Evolutionary conservation across 1,140 invertebrate genomes (phyloP), one percentile per base, ranked within the genome.

Genomic region (Lysiphlebus fabarum): DNA sequence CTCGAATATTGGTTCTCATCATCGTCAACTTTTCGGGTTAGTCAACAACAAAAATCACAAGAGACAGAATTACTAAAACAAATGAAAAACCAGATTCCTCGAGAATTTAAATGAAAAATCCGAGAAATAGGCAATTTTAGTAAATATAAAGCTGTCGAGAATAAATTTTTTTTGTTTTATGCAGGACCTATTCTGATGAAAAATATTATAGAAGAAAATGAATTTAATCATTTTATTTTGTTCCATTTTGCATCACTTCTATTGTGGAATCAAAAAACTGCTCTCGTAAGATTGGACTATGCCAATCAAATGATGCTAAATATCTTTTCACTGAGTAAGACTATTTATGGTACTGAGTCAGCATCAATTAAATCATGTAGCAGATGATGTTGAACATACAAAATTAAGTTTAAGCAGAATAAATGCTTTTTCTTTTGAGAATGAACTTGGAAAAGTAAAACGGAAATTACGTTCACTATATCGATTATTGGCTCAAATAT

Each of bases 131-230:
- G 34, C 49, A 40, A 63, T 38, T 14, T 63, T 11, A 7, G n/a
- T 9, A 17, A 42, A 34, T 68, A 53, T 59, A 66, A 67, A 57
- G 67, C 63, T 5, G 58, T 64, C 38, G 65, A 68, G 50, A 65
- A 45, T 42, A 51, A 62, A 41, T 56, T 64, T 54, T 65, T 70
- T 59, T 37, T 70, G 26, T 47, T 68, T n/a, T 65, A 68, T 53
- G 51, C 41, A 53, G 61, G 59, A 37, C 58, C 55, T 12, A 61
- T 67, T 33, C 17, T 55, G 8, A 11, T 43, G 9, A 55, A 55
- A 55, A 55, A 55, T n/a, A 44, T 43, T 55, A 7, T 44, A 14
- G 11, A 11, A 33, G 14, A 43, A 8, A 11, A 42, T 26, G 7
- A 44, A 33, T 55, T 36, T 43, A 36, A 44, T 0, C 12, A 45